phyloP scores from a whole-genome alignment of 2,113 vertebrate genomes.

The Colistium nudipinnis region DNA sequence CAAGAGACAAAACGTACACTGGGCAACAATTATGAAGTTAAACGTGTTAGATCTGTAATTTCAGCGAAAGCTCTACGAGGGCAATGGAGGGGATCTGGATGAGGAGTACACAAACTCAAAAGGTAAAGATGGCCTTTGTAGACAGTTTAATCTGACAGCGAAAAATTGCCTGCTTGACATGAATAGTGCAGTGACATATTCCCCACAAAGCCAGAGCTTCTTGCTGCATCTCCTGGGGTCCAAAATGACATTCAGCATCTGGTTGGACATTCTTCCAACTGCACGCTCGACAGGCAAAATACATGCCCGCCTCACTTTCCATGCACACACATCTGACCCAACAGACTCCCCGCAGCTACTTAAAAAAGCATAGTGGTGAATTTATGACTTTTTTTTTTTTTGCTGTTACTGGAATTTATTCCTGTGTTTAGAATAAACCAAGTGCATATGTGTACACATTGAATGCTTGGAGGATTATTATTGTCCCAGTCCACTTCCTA shows the following conservation, averaged over 20 bases:
- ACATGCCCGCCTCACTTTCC: conserved; percentile 1
- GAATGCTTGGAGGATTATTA: background rate
- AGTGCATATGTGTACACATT: background rate
- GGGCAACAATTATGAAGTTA: background rate
- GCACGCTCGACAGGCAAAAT: conserved; percentile 3
- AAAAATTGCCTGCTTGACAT: conserved; percentile 49
- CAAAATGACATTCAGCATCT: conserved; percentile 55
- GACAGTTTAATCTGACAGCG: conserved; percentile 46
- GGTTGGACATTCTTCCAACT: conserved; percentile 31
- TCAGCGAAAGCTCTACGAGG: conserved; percentile 17
- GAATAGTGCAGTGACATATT: conserved; percentile 54
- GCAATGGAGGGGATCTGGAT: conserved; percentile 5
- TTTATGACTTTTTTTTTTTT: background rate
- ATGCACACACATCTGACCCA: conserved; percentile 17
- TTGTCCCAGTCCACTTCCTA: background rate
- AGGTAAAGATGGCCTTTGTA: conserved; percentile 44
- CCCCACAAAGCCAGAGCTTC: conserved; percentile 42
- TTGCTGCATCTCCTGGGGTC: conserved; percentile 32
- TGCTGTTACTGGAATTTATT: background rate
- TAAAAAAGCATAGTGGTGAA: background rate
- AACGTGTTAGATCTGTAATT: conserved; percentile 16
- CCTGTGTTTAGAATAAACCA: background rate
- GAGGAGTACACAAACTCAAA: conserved; percentile 27
- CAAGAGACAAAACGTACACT: background rate
- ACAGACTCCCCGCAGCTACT: conserved; percentile 8